Base-by-base conservation (phyloP, 2,113 vertebrate species). In the Symphodus melops region DNA sequence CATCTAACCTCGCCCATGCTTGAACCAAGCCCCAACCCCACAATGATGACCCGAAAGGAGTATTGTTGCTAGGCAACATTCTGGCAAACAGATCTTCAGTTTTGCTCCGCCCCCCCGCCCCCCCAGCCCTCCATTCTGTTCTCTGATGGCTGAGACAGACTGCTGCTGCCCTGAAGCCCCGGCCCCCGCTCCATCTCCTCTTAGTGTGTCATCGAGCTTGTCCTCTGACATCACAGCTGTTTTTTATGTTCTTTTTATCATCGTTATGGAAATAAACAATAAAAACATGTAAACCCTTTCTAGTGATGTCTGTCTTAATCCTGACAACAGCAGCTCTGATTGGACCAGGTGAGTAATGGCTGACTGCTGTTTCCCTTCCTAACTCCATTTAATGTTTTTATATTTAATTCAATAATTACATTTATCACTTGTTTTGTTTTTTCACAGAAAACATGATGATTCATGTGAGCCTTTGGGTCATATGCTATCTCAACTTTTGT, bases 241-340 rank as follows among this genome's bases (percentile, higher is more conserved):
- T 89, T 87, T 86, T 79, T 81, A 86, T 82, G 75, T 88, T 86
- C 65, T 87, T 91, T 91, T 89, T 91, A 85, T 87, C 75, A 81
- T 88, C 63, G 72, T 82, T 70, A 81, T 63, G 70, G 65, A 83
- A 88, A 79, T 78, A 81, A 84, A 83, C 78, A 90, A 91, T 91
- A 88, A 91, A 86, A 86, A 84, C 20, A 39, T 79, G 49, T 84
- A 82, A 85, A 83, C 77, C 54, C 72, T 0, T 6, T 48, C 33
- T 16, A 39, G 14, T 3, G n/a, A 23, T 25, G 56, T 62, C 10
- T 52, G 21, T 68, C 9, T 52, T 17, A 20, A 63, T 77, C 13
- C 56, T 75, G 39, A 70, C 46, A 8, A 14, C 19, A 12, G 4
- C 54, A 55, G 9, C 20, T 59, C 13, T 25, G 8, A 70, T 48